Evolutionary conservation across 1,140 invertebrate species (phyloP).

Genomic region (Panagrolaimus sp.): DNA sequence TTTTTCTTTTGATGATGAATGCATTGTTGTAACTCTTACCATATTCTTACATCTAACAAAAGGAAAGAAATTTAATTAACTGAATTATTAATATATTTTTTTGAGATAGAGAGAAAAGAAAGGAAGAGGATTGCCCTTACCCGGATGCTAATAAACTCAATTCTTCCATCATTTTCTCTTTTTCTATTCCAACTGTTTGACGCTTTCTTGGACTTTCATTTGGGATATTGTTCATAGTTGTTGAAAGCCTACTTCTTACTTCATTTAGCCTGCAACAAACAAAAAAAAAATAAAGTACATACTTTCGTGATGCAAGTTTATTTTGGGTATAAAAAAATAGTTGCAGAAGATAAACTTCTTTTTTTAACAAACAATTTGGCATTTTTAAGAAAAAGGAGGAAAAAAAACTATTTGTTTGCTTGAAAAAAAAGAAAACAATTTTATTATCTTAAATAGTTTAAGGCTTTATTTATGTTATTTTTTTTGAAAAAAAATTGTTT

Average conservation of each 20-base stretch:
- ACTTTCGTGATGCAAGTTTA: too few relatives aligned
- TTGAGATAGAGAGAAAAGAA: too few relatives aligned
- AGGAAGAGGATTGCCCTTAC: neutral
- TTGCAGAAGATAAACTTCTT: too few relatives aligned
- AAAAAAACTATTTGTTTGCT: too few relatives aligned
- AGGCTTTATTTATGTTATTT: neutral
- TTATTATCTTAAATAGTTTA: too few relatives aligned
- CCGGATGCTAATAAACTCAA: conserved; percentile 10
- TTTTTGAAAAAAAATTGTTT: neutral
- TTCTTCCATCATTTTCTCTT: conserved; percentile 16
- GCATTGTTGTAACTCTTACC: conserved; percentile 1
- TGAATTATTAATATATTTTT: too few relatives aligned
- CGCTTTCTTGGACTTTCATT: conserved; percentile 24
- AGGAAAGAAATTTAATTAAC: neutral
- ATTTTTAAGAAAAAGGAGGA: too few relatives aligned
- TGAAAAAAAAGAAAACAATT: too few relatives aligned
- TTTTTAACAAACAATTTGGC: too few relatives aligned
- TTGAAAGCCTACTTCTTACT: neutral
- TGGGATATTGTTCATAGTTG: conserved; percentile 18
- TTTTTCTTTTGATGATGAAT: neutral
- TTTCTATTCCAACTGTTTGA: conserved; percentile 13
- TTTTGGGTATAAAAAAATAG: too few relatives aligned
- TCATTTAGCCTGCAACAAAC: neutral
- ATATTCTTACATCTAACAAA: conserved; percentile 9
- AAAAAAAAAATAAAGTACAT: too few relatives aligned